Evolutionary conservation across 2,797 vertebrate species (phyloP).

Genomic region (Chromis chromis): DNA sequence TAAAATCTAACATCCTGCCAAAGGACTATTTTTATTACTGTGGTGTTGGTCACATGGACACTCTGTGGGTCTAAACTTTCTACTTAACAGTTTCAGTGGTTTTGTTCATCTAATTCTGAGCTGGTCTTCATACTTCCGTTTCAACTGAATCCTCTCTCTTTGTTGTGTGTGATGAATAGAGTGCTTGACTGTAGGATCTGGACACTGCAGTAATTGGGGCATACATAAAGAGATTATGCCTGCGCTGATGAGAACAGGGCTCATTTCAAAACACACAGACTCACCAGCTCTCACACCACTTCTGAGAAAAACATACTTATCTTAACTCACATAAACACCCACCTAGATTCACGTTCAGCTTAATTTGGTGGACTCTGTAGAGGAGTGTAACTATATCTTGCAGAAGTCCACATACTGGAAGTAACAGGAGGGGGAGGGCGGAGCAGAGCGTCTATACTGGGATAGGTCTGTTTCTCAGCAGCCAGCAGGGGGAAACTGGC

Average conservation of each 20-base stretch:
- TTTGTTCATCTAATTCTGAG: slow-evolving; percentile 22
- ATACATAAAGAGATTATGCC: slow-evolving; percentile 78
- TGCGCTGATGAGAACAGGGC: slow-evolving; percentile 57
- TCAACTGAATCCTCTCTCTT: slow-evolving; percentile 40
- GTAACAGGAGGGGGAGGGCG: slow-evolving; percentile 45
- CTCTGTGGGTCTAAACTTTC: slow-evolving; percentile 1
- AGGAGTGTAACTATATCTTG: slow-evolving; percentile 65
- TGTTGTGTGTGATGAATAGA: slow-evolving; percentile 61
- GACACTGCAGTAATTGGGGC: slow-evolving; percentile 74
- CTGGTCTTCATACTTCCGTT: slow-evolving; percentile 18
- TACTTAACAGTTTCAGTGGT: neutral
- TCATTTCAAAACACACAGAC: slow-evolving; percentile 51
- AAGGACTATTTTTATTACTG: neutral
- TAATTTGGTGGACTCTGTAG: slow-evolving; percentile 20
- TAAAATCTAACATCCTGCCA: neutral
- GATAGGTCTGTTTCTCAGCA: slow-evolving; percentile 40
- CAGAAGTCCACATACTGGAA: slow-evolving; percentile 45
- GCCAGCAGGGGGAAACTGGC: slow-evolving; percentile 59
- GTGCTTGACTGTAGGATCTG: slow-evolving; percentile 41
- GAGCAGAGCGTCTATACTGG: slow-evolving; percentile 51
- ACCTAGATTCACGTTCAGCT: slow-evolving; percentile 17
- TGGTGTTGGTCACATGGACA: slow-evolving; percentile 3
- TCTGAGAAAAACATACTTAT: slow-evolving; percentile 23
- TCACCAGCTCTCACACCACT: slow-evolving; percentile 3
- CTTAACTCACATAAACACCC: slow-evolving; percentile 21